Conservation (phyloP, 2,113 vertebrate genomes). For the Tyto alba region DNA sequence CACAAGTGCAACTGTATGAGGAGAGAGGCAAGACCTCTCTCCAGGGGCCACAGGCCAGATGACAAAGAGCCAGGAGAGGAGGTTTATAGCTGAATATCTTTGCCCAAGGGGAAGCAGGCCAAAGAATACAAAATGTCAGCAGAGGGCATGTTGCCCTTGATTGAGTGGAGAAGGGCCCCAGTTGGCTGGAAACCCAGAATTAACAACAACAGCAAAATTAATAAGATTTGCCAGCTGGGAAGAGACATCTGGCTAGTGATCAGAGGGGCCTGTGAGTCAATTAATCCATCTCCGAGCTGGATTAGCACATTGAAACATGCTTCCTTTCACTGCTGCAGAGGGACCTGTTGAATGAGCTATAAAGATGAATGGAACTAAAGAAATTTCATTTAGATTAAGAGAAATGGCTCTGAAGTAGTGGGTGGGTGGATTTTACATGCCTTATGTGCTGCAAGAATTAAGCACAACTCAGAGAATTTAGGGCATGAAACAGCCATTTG, state of each 20-base stretch:
- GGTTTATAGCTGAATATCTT: conserved; percentile 27
- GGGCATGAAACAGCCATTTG: not conserved
- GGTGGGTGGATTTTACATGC: conserved; percentile 41
- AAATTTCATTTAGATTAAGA: conserved; percentile 62
- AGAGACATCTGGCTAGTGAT: conserved; percentile 70
- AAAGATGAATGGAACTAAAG: conserved; percentile 65
- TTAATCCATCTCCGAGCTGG: conserved; percentile 51
- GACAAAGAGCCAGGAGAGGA: conserved; percentile 14
- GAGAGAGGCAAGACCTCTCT: conserved; percentile 23
- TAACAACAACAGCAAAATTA: conserved; percentile 60
- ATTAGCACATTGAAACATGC: conserved; percentile 50
- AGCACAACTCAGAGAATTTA: conserved; percentile 25
- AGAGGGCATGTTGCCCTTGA: conserved; percentile 59
- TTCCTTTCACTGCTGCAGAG: conserved; percentile 54
- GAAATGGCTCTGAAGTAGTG: conserved; percentile 55
- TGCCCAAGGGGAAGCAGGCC: conserved; percentile 39
- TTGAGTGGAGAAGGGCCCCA: conserved; percentile 37
- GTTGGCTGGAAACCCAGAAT: conserved; percentile 64
- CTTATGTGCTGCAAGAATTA: conserved; percentile 36
- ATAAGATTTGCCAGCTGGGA: conserved; percentile 64
- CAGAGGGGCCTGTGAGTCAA: conserved; percentile 52
- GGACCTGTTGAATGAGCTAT: conserved; percentile 50
- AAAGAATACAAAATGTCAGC: conserved; percentile 47
- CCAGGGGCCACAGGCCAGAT: conserved; percentile 34
- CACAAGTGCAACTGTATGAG: not conserved